Percentiles rank a stretch among this genome's conserved stretches.
These are phyloP conservation scores for Acanthopagrus latus DNA, from an alignment of 2,797 vertebrate species.

Conservation along the genomic window DNA sequence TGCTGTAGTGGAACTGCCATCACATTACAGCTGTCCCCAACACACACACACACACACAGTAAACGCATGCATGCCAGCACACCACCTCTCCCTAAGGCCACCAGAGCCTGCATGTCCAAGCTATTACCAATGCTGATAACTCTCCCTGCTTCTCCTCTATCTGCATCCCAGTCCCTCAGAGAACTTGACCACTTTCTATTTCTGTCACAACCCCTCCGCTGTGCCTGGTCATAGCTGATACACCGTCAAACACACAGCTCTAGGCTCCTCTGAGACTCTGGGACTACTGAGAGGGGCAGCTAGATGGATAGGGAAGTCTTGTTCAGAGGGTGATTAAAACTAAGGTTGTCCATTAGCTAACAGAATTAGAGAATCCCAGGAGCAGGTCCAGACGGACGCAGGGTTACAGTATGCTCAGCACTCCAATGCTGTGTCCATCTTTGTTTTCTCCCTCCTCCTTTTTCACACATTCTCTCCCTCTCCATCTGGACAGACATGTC, in stretches of 20 bases:
- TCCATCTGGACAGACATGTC: conserved; percentile 62
- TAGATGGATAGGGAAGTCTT: conserved; percentile 76
- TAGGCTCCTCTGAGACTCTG: conserved; percentile 65
- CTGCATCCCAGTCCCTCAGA: conserved; percentile 66
- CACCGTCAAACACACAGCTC: conserved; percentile 59
- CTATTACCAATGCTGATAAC: conserved; percentile 80
- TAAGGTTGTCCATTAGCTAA: conserved; percentile 72
- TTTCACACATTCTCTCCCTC: conserved; percentile 47
- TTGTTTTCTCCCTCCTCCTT: conserved; percentile 36
- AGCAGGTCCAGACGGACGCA: conserved; percentile 50
- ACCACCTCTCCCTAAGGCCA: conserved; percentile 50
- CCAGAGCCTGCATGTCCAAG: conserved; percentile 71
- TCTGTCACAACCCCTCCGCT: conserved; percentile 53
- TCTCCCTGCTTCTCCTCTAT: conserved; percentile 51
- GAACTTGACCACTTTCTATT: conserved; percentile 69
- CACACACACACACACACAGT: conserved; percentile 45
- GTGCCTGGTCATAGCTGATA: conserved; percentile 56
- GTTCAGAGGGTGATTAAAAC: conserved; percentile 80
- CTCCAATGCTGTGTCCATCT: conserved; percentile 32
- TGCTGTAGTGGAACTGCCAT: conserved; percentile 65
- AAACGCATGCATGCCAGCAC: conserved; percentile 48
- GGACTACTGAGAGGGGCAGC: conserved; percentile 59
- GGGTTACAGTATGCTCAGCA: conserved; percentile 25
- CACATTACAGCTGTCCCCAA: conserved; percentile 63
- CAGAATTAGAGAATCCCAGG: conserved; percentile 67